Base-by-base conservation (phyloP, 92 coral and sea anemone species). In the Palythoa grandis region DNA sequence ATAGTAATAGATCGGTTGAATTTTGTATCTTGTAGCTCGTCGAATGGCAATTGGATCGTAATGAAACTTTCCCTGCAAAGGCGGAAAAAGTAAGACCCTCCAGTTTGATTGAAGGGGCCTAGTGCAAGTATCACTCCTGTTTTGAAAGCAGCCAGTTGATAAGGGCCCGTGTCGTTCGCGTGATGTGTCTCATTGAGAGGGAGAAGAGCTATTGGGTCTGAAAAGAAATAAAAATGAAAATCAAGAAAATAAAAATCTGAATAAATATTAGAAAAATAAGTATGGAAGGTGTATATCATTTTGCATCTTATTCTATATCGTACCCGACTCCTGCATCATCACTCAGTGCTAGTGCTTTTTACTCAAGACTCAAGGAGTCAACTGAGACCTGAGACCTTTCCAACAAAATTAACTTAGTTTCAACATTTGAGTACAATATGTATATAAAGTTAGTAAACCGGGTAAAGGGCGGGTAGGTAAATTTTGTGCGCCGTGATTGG, bases 171-270 rank as follows among this genome's bases (percentile, higher is more conserved):
- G 20, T 79, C 84, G 16, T 11, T n/a, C 0, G 24, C 57, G 11
- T 53, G 37, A 15, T 79, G 37, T 17, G 3, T 63, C 11, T 79
- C 48, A n/a, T 79, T 79, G 47, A 79, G 72, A 22, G 84, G 84
- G 53, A 63, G 56, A 50, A 79, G 72, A 12, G 53, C 84, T 65
- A 61, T 15, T 9, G 84, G 84, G 39, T 79, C 84, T 79, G 74
- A 43, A 43, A 57, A 57, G 63, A 57, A 70, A n/a, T 19, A 11
- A 2, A n/a, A n/a, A 58, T 8, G 16, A 8, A 14, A 14, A 58
- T 43, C 50, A 43, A 43, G 7, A 43, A 43, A 43, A 8, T 5
- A 60, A 60, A 20, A 19, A 60, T 3, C 61, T 56, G 19, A 56
- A 56, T 56, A 56, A 12, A 56, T 12, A 56, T 56, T 12, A 11